Conservation (phyloP, 2,797 vertebrate species). For the Chromobotia macracanthus region DNA sequence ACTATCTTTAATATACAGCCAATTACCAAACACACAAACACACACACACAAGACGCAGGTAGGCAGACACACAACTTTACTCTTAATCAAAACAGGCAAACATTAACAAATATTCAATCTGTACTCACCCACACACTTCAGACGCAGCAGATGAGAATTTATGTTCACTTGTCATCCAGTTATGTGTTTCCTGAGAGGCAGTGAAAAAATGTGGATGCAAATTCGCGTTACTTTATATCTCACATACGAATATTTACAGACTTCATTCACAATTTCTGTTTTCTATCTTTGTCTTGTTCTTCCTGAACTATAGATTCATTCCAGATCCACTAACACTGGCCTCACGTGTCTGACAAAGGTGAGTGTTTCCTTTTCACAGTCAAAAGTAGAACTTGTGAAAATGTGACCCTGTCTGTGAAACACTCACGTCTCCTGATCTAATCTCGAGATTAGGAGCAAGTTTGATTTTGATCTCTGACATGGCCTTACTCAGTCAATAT, state of each 20-base stretch:
- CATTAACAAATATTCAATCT: conserved; percentile 44
- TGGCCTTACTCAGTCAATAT: too few species aligned
- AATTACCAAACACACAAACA: conserved; percentile 61
- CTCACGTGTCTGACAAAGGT: not conserved
- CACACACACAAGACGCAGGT: conserved; percentile 37
- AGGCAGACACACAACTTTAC: conserved; percentile 31
- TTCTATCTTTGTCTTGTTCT: not conserved
- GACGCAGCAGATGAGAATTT: conserved; percentile 16
- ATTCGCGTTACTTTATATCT: conserved; percentile 34
- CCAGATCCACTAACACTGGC: too few species aligned
- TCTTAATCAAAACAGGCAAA: conserved; percentile 38
- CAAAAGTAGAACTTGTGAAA: too few species aligned
- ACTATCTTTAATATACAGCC: conserved; percentile 70
- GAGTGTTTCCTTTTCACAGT: not conserved
- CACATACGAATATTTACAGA: conserved; percentile 11
- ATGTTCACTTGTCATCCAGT: conserved; percentile 29
- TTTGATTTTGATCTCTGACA: too few species aligned
- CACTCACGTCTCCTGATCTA: too few species aligned
- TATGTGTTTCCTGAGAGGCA: conserved; percentile 33
- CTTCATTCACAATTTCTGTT: conserved; percentile 33
- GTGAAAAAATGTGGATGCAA: conserved; percentile 33
- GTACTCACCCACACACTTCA: conserved; percentile 37
- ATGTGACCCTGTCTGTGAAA: too few species aligned
- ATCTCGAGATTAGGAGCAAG: too few species aligned
- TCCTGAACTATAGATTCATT: not conserved